Evolutionary conservation across 2,113 vertebrate species (phyloP).

Genomic region (Corythaeola cristata): DNA sequence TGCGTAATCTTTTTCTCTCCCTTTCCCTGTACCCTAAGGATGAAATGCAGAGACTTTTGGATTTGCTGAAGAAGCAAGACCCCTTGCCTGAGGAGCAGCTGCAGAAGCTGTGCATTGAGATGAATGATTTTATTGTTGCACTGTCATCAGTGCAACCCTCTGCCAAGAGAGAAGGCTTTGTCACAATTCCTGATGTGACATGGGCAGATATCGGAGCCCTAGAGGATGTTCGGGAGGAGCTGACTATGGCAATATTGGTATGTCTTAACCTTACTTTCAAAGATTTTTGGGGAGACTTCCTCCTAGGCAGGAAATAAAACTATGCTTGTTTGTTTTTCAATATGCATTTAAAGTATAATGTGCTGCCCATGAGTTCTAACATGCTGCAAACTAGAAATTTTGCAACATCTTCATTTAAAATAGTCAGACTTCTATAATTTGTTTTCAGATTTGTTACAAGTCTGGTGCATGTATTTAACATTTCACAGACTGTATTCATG

Average conservation of each 20-base stretch:
- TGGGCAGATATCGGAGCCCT: slow-evolving; percentile 95
- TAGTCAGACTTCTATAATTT: background rate
- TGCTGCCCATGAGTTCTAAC: background rate
- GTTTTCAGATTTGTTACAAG: background rate
- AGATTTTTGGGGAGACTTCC: background rate
- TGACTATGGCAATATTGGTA: slow-evolving; percentile 97
- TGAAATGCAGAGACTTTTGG: slow-evolving; percentile 82
- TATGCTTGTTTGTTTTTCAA: background rate
- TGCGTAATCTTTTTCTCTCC: background rate
- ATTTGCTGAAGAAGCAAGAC: slow-evolving; percentile 79
- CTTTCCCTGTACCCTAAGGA: slow-evolving; percentile 52
- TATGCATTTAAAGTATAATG: background rate
- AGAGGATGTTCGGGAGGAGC: slow-evolving; percentile 90
- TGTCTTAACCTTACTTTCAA: background rate
- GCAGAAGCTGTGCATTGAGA: slow-evolving; percentile 83
- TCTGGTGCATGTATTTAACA: background rate
- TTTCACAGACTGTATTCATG: background rate
- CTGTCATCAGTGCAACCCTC: slow-evolving; percentile 90
- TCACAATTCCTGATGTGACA: slow-evolving; percentile 93
- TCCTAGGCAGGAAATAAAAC: background rate
- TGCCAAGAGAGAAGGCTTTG: slow-evolving; percentile 96
- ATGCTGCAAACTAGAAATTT: background rate
- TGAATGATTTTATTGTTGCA: slow-evolving; percentile 88
- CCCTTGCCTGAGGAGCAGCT: slow-evolving; percentile 84
- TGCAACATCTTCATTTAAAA: background rate